Evolutionary conservation across 2,888 invertebrate species (phyloP).

Genomic region (Euproctis similis): DNA sequence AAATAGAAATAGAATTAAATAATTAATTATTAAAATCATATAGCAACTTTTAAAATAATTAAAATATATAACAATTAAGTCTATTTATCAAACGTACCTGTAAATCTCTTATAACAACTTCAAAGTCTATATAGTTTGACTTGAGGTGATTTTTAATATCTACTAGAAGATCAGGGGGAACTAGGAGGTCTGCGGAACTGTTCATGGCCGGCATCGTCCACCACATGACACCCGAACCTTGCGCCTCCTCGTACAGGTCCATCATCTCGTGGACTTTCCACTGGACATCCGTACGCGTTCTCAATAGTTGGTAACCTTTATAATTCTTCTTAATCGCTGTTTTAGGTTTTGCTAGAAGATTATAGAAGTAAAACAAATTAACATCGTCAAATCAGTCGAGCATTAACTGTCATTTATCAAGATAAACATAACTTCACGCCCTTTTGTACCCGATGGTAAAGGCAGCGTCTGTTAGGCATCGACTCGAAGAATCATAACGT

Average conservation of each 20-base stretch:
- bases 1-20: neutral
- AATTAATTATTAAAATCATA: neutral
- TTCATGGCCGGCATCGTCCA: slow-evolving; percentile 66
- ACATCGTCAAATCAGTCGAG: too few relatives aligned
- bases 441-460: too few relatives aligned
- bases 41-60: too few relatives aligned
- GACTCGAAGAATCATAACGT: too few relatives aligned
- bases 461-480: too few relatives aligned
- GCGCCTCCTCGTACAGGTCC: slow-evolving; percentile 65
- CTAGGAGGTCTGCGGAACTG: slow-evolving; percentile 81
- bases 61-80: too few relatives aligned
- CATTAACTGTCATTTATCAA: too few relatives aligned
- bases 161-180: slow-evolving; percentile 79
- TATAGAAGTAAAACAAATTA: slow-evolving; percentile 1
- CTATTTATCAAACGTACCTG: too few relatives aligned
- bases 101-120: slow-evolving; percentile 82
- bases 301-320: slow-evolving; percentile 72
- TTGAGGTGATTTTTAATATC: slow-evolving; percentile 77
- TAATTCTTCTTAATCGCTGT: slow-evolving; percentile 66
- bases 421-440: too few relatives aligned
- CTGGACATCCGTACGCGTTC: slow-evolving; percentile 53
- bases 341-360: slow-evolving; percentile 46
- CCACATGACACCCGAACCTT: slow-evolving; percentile 69
- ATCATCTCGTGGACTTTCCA: slow-evolving; percentile 65
- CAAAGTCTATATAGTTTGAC: slow-evolving; percentile 77